Percentiles rank a stretch among this genome's conserved stretches.
These are phyloP conservation scores for Indicator indicator DNA, from an alignment of 2,113 vertebrate genomes.

Conservation along the genomic window DNA sequence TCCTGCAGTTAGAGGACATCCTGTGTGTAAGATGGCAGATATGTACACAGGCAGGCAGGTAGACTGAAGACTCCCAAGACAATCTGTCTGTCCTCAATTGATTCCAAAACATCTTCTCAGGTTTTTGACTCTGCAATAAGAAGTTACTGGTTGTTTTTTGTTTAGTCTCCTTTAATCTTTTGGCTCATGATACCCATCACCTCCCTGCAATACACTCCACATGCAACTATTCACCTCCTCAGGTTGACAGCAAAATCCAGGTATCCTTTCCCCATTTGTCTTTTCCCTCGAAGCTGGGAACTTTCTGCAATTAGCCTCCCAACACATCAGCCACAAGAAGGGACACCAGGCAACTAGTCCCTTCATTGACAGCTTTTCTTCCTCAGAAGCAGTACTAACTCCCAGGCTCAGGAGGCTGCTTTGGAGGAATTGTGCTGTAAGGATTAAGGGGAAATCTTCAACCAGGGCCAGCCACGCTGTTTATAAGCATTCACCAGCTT, in stretches of 20 bases:
- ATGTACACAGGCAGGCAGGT: neutral
- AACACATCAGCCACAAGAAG: neutral
- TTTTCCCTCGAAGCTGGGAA: neutral
- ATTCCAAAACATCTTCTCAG: neutral
- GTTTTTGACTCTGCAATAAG: neutral
- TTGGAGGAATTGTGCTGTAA: rapidly evolving
- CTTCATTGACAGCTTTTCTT: neutral
- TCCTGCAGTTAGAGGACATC: neutral
- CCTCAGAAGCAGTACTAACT: neutral
- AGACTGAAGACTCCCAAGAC: neutral
- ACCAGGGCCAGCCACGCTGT: neutral
- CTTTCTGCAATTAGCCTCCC: neutral
- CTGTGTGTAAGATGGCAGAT: neutral
- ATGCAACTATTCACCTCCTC: neutral
- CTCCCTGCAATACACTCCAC: neutral
- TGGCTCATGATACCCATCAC: neutral
- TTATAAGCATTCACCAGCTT: neutral
- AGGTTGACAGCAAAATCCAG: neutral
- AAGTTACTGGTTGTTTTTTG: neutral
- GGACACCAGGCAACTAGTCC: neutral
- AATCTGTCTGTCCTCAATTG: neutral
- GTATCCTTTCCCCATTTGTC: neutral
- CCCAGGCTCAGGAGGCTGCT: neutral
- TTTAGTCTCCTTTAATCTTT: neutral
- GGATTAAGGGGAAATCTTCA: neutral